Percentiles rank a stretch among this genome's conserved stretches.
These are phyloP conservation scores for Lasioglossum albipes DNA, from an alignment of 1,140 invertebrate genomes.

Conservation along the genomic window DNA sequence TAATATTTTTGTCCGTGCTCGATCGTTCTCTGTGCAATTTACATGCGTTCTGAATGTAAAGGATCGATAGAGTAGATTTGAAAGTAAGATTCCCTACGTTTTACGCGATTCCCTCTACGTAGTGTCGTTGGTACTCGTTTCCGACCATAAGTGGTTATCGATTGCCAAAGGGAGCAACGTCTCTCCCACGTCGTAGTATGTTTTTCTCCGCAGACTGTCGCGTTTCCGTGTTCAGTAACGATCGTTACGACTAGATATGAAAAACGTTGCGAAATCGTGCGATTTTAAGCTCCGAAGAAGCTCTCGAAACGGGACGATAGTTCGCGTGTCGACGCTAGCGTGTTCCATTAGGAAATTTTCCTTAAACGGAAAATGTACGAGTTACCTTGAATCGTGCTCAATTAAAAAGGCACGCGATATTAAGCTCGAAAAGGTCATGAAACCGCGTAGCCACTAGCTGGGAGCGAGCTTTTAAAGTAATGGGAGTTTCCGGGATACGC, in stretches of 20 bases:
- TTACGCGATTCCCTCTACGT: neutral
- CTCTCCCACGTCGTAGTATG: slow-evolving; percentile 31
- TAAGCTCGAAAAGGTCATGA: too few relatives aligned
- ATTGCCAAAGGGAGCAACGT: slow-evolving; percentile 31
- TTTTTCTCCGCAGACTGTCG: slow-evolving; percentile 7
- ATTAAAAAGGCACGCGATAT: neutral
- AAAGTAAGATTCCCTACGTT: neutral
- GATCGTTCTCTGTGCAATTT: neutral
- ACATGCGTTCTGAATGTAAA: neutral
- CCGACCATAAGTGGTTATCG: slow-evolving; percentile 33
- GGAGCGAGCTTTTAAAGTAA: too few relatives aligned
- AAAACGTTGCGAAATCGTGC: neutral
- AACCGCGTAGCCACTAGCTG: too few relatives aligned
- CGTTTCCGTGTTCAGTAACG: slow-evolving; percentile 3
- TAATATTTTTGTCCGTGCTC: too few relatives aligned
- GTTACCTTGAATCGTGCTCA: neutral
- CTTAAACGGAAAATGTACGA: neutral
- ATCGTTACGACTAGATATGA: neutral
- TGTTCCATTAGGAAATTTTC: neutral
- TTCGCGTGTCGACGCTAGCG: neutral
- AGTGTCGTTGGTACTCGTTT: slow-evolving; percentile 1
- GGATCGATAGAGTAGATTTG: neutral
- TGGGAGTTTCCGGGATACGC: too few relatives aligned
- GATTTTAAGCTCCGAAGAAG: neutral
- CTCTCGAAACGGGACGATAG: neutral